Base-by-base conservation (phyloP, 2,888 invertebrate genomes). In the Carabus problematicus region DNA sequence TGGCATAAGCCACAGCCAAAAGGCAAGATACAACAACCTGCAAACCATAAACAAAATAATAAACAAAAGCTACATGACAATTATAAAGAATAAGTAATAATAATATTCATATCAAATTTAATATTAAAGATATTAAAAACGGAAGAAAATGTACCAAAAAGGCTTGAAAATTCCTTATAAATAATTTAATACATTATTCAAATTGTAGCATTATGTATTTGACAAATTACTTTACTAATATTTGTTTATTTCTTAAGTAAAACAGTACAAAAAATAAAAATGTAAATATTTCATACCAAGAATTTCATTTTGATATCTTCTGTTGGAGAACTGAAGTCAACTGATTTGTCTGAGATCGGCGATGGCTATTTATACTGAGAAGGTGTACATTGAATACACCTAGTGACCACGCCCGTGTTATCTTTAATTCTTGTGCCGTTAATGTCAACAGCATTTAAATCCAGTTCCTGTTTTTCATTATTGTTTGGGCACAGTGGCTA, bases 1-100 rank as follows among this genome's bases (percentile, higher is more conserved):
- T 75, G 71, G 79, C 77, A 64, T 72, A 73, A 69, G 77, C 77
- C 60, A 77, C 77, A 67, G 81, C 81, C 75, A 80, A 74, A 77
- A 85, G 80, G 82, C 85, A 84, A 79, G 83, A 82, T 82, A 86
- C 82, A 77, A 85, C 84, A 82, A 86, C 85, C 86, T 87, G 83
- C 58, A 79, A 80, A 63, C 70, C 66, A 67, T 42, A 59, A 71
- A 71, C 43, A 43, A 64, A 64, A 64, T 7, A 49, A 49, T 29
- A 54, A 14, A 49, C n/a, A 40, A 56, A 29, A 29, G 29, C 29
- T 64, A 16, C n/a, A 47, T 11, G 39, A 29, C 58, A 43, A 12
- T 39, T 12, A 49, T n/a, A 40, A 56, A 56, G 12, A 29, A 56
- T 56, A 1, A 18, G 29, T 56, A 45, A 45, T 7, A 6, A 29